Evolutionary conservation across 1,140 invertebrate species (phyloP).

Genomic region (Macrotrachela quadricornifera): DNA sequence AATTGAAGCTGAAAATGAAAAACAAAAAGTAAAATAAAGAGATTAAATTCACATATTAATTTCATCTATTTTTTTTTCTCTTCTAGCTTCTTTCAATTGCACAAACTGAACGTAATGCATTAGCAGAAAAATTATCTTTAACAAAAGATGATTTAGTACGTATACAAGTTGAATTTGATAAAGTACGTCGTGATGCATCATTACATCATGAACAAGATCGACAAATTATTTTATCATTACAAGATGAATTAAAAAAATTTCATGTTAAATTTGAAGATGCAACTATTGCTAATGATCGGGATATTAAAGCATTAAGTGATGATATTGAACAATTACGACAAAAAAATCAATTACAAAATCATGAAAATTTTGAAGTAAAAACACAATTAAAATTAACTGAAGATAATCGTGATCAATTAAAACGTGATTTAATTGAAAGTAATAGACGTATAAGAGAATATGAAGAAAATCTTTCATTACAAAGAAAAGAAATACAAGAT

Average conservation of each 20-base stretch:
- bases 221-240: constrained; percentile 18
- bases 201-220: constrained; percentile 23
- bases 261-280: constrained; percentile 26
- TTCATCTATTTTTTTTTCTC: too few relatives aligned
- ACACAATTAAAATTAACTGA: constrained; percentile 31
- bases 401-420: constrained; percentile 31
- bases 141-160: constrained; percentile 17
- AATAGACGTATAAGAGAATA: constrained; percentile 49
- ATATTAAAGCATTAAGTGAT: constrained; percentile 26
- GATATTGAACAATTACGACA: constrained; percentile 18
- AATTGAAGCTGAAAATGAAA: constrained; percentile 28
- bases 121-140: constrained; percentile 21
- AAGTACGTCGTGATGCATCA: constrained; percentile 20
- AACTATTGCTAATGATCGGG: constrained; percentile 21
- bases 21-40: constrained; percentile 21
- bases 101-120: constrained; percentile 27
- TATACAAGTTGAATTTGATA: constrained; percentile 19
- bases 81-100: constrained; percentile 15
- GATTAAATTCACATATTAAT: too few relatives aligned
- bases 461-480: constrained; percentile 22
- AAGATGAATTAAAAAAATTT: constrained; percentile 25
- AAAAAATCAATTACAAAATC: constrained; percentile 21
- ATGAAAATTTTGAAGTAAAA: constrained; percentile 28
- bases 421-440: constrained; percentile 59
- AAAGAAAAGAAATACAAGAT: constrained; percentile 26